Percentiles rank a stretch among this genome's conserved stretches.
phyloP scores from a whole-genome alignment of 2,888 invertebrate genomes.

The Lithophane semibrunnea region DNA sequence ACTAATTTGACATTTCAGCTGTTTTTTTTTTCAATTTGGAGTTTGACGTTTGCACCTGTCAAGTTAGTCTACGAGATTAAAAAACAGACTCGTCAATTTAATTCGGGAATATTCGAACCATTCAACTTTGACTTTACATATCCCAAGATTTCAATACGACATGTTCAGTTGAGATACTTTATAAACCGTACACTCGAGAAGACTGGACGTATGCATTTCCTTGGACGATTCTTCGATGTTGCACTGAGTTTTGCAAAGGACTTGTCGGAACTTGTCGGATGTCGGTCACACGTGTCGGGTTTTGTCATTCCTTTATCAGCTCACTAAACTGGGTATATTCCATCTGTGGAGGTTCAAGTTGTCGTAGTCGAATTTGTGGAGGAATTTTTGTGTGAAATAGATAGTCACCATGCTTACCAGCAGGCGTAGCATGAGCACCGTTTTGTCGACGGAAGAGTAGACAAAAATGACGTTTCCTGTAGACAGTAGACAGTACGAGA shows the following conservation, averaged over 20 bases:
- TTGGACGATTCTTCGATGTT: neutral
- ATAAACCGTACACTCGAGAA: neutral
- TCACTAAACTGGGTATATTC: neutral
- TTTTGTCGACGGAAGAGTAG: too few species aligned
- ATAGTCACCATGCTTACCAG: neutral
- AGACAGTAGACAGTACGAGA: too few species aligned
- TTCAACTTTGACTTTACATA: too few species aligned
- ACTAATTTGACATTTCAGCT: too few species aligned
- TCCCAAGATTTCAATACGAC: neutral
- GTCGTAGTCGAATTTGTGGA: neutral
- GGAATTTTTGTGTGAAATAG: neutral
- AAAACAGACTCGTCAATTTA: too few species aligned
- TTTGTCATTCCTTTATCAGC: neutral
- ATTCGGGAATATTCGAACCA: too few species aligned
- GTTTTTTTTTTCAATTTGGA: too few species aligned
- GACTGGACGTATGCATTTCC: neutral
- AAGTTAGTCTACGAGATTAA: too few species aligned
- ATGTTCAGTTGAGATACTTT: neutral
- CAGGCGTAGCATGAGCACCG: too few species aligned
- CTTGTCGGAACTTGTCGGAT: neutral
- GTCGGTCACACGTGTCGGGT: neutral
- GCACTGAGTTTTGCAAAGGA: neutral
- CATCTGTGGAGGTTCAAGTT: neutral
- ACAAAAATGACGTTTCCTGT: too few species aligned
- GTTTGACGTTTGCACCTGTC: too few species aligned